Percentiles rank a stretch among this genome's conserved stretches.
phyloP scores from a whole-genome alignment of 2,888 invertebrate genomes.

The Ecliptopera silaceata region DNA sequence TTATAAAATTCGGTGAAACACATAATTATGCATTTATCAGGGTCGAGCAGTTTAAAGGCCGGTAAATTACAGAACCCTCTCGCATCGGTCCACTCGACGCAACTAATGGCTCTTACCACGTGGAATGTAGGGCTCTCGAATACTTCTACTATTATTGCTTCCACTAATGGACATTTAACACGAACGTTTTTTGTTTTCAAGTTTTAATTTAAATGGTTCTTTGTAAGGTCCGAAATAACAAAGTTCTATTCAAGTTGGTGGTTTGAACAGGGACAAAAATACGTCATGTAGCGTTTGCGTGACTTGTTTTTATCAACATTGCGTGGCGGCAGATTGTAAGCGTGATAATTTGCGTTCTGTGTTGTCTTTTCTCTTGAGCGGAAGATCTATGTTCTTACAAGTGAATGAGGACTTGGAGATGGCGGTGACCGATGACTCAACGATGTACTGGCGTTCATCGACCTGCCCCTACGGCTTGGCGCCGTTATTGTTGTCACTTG shows the following conservation, averaged over 20 bases:
- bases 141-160: constrained; percentile 49
- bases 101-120: constrained; percentile 52
- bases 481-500: constrained; percentile 57
- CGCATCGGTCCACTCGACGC: constrained; percentile 41
- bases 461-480: constrained; percentile 62
- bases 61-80: constrained; percentile 48
- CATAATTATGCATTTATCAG: constrained; percentile 42
- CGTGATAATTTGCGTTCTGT: constrained; percentile 46
- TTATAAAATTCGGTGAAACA: constrained; percentile 3
- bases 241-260: neutral
- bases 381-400: constrained; percentile 25
- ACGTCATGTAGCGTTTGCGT: constrained; percentile 41
- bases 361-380: constrained; percentile 12
- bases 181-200: constrained; percentile 45
- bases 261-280: constrained; percentile 23
- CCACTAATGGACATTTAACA: constrained; percentile 59
- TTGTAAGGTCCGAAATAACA: neutral
- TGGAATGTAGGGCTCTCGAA: constrained; percentile 53
- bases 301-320: constrained; percentile 45
- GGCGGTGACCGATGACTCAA: constrained; percentile 64
- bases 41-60: constrained; percentile 34
- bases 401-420: constrained; percentile 48
- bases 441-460: constrained; percentile 64
- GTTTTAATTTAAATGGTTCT: constrained; percentile 2
- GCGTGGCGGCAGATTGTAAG: constrained; percentile 50